Evolutionary conservation across 2,888 invertebrate genomes (phyloP), one percentile per base, ranked within the genome.

Genomic region (Podabrus alpinus): DNA sequence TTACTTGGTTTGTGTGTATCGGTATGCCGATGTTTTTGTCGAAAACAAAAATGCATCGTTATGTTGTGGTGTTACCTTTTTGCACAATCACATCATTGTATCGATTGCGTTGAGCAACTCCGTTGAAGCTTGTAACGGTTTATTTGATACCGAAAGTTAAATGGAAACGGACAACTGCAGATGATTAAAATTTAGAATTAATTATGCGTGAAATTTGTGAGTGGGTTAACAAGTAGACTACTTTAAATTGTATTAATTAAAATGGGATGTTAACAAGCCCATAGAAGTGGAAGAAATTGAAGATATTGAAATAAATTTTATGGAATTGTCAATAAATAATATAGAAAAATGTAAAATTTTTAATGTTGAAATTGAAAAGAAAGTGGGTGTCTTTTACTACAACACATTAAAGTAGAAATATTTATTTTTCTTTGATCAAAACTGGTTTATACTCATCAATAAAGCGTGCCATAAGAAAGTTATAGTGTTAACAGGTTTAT

Each of bases 381-480:
- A 64, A 64, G 62, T 64, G 21, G 62, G 62, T 16, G 19, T 21
- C 19, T 64, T 64, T 11, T 13, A 17, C 62, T 64, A 61, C 15
- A 64, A 19, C 21, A 17, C n/a, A 15, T 19, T 64, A 64, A 64
- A 64, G 21, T n/a, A 64, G 16, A 61, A 17, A 17, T 64, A 64
- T 64, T 64, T 64, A 64, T 64, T 64, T 64, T 64, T 17, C 62
- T 64, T n/a, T 64, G 62, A 64, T 64, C 21, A 64, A 11, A 64
- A 64, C 62, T 64, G 62, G 62, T 64, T 61, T 64, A 64, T 64
- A 19, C 62, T 21, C 62, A 64, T 64, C 21, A 64, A 64, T 64
- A 64, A 64, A 64, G 62, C 62, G 62, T 64, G 62, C 62, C 62
- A 15, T 64, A 64, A 64, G 62, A 64, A 64, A 64, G 62, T 64